These are phyloP conservation scores for Leptopilina drosophilae DNA, from an alignment of 2,888 invertebrate genomes.

Conservation along the genomic window DNA sequence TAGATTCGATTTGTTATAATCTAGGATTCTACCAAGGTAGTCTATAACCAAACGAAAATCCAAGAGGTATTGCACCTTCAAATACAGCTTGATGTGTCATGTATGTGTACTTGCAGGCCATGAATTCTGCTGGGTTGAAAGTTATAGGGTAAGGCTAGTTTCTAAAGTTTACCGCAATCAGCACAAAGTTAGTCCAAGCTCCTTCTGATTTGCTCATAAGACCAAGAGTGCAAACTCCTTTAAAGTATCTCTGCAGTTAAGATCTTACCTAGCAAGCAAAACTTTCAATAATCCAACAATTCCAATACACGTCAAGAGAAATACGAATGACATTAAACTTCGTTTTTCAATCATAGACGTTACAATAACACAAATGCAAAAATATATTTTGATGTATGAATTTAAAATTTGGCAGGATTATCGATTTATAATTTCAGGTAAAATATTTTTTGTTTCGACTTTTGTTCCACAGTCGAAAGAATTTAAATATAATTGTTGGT, in stretches of 20 bases:
- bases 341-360: too few relatives aligned
- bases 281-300: conserved; percentile 9
- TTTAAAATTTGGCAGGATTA: too few relatives aligned
- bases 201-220: conserved; percentile 36
- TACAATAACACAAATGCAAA: too few relatives aligned
- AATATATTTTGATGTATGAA: too few relatives aligned
- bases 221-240: conserved; percentile 26
- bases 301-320: background rate
- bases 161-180: conserved; percentile 68
- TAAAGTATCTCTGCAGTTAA: conserved; percentile 5
- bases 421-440: too few relatives aligned
- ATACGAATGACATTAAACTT: background rate
- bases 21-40: conserved; percentile 28
- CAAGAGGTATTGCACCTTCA: conserved; percentile 39
- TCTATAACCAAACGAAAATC: conserved; percentile 38
- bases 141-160: conserved; percentile 57
- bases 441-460: too few relatives aligned
- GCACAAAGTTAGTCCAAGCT: conserved; percentile 61
- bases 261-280: background rate
- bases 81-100: conserved; percentile 61
- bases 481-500: too few relatives aligned
- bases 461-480: too few relatives aligned
- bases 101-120: conserved; percentile 44
- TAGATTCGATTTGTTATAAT: conserved; percentile 39
- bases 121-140: conserved; percentile 54